A percentile compares a stretch with the other conserved stretches of the same genome.
phyloP scores from a whole-genome alignment of 2,888 invertebrate genomes.

The Hirtodrosophila trivittata region DNA sequence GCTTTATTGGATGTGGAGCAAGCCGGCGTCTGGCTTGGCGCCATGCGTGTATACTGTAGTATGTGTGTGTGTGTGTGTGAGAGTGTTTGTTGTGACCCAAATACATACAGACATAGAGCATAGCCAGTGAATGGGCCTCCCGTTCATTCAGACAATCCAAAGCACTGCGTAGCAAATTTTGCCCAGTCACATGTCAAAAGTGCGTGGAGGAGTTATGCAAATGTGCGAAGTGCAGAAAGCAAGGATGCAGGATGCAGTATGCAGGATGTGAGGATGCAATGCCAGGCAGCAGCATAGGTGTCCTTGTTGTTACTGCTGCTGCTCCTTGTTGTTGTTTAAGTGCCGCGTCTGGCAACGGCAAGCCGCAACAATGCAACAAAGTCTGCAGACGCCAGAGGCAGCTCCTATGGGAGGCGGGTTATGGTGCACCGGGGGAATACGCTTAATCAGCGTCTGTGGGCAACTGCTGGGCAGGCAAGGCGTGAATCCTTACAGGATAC shows the following conservation, averaged over 20 bases:
- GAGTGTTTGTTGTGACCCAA: slow-evolving; percentile 59
- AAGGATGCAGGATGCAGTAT: background rate
- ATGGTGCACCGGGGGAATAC: background rate
- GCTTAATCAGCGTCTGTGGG: slow-evolving; percentile 59
- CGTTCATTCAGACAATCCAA: slow-evolving; percentile 68
- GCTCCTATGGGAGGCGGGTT: slow-evolving; percentile 1
- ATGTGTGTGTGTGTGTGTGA: slow-evolving; percentile 38
- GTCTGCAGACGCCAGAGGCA: slow-evolving; percentile 5
- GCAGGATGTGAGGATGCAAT: slow-evolving; percentile 8
- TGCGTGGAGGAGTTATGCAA: slow-evolving; percentile 77
- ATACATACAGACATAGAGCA: slow-evolving; percentile 52
- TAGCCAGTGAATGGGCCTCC: slow-evolving; percentile 33
- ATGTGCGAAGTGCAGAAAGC: slow-evolving; percentile 52
- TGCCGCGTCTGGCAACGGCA: slow-evolving; percentile 49
- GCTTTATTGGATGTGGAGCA: slow-evolving; percentile 32
- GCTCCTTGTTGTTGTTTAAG: slow-evolving; percentile 41
- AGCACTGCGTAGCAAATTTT: slow-evolving; percentile 63
- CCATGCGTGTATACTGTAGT: slow-evolving; percentile 6
- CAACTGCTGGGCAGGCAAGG: slow-evolving; percentile 44
- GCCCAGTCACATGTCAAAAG: slow-evolving; percentile 69
- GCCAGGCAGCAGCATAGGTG: slow-evolving; percentile 38
- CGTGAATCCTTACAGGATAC: slow-evolving; percentile 50
- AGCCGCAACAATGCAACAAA: slow-evolving; percentile 54
- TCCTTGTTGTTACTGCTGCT: slow-evolving; percentile 22
- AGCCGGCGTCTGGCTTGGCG: slow-evolving; percentile 49